Evolutionary conservation across 2,888 invertebrate genomes (phyloP).

Genomic region (Ophraella communa): DNA sequence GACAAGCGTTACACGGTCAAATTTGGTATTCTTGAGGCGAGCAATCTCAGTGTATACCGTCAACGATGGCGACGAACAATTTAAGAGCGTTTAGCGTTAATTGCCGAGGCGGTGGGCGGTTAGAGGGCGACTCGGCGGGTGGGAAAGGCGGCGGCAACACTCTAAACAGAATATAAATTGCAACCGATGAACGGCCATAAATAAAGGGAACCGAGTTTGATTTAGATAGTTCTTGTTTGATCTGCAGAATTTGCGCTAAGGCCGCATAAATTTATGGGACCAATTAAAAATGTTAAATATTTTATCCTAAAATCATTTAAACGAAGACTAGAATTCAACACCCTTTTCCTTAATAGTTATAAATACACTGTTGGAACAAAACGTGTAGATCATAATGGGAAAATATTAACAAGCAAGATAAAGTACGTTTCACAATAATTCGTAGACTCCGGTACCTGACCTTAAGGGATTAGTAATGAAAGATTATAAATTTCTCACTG

Average conservation of each 20-base stretch:
- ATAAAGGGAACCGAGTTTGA: conserved; percentile 28
- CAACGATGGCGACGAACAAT: conserved; percentile 39
- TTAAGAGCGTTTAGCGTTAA: conserved; percentile 43
- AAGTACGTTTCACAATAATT: too few species aligned
- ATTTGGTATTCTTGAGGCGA: conserved; percentile 38
- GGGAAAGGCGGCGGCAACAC: conserved; percentile 37
- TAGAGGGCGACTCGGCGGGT: conserved; percentile 1
- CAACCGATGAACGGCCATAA: conserved; percentile 38
- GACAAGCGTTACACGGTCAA: conserved; percentile 26
- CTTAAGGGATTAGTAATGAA: too few species aligned
- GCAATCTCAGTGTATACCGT: conserved; percentile 38
- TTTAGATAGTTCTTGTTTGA: conserved; percentile 33
- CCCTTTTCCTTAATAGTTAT: too few species aligned
- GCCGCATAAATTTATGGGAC: conserved; percentile 21
- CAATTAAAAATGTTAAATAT: too few species aligned
- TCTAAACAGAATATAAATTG: conserved; percentile 48
- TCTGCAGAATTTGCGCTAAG: conserved; percentile 27
- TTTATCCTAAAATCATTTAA: too few species aligned
- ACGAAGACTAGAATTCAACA: too few species aligned
- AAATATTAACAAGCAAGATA: too few species aligned
- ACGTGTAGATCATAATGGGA: too few species aligned
- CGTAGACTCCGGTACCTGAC: too few species aligned
- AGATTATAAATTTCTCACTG: too few species aligned
- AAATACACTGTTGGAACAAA: too few species aligned
- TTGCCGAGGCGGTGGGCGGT: conserved; percentile 36